Evolutionary conservation across 2,797 vertebrate species (phyloP).

Genomic region (Macrochelys suwanniensis): DNA sequence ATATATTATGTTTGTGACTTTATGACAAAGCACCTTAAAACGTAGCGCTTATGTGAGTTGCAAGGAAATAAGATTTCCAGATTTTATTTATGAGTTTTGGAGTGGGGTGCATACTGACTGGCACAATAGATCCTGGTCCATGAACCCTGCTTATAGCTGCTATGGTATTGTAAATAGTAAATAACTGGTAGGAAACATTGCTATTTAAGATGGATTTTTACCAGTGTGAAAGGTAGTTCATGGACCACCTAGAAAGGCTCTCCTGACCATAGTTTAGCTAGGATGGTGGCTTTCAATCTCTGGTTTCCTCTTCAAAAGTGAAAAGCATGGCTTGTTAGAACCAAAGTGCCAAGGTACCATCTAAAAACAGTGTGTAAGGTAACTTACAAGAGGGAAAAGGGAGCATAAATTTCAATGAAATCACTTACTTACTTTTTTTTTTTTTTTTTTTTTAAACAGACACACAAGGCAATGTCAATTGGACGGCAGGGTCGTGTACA

Average conservation of each 20-base stretch:
- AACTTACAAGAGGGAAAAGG: background rate
- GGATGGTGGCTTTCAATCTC: background rate
- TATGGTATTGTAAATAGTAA: background rate
- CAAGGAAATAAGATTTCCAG: background rate
- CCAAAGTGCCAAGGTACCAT: background rate
- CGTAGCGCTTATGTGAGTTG: background rate
- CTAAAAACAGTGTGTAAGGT: background rate
- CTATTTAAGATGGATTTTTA: background rate
- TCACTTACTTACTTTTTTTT: slow-evolving; percentile 2
- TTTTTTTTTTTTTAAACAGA: slow-evolving; percentile 76
- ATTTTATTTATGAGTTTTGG: background rate
- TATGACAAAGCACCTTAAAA: background rate
- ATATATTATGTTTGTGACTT: background rate
- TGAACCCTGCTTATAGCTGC: background rate
- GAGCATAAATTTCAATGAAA: background rate
- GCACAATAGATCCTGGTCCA: background rate
- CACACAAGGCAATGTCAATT: slow-evolving; percentile 98
- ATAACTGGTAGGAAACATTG: background rate
- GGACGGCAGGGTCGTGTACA: slow-evolving; percentile 97
- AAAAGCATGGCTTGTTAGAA: background rate
- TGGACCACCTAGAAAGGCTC: background rate
- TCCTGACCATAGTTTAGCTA: background rate
- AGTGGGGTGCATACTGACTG: background rate
- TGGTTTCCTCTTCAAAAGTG: background rate
- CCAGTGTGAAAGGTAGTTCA: background rate